Conservation (phyloP, 2,888 invertebrate genomes). For the Cheilosia variabilis region DNA sequence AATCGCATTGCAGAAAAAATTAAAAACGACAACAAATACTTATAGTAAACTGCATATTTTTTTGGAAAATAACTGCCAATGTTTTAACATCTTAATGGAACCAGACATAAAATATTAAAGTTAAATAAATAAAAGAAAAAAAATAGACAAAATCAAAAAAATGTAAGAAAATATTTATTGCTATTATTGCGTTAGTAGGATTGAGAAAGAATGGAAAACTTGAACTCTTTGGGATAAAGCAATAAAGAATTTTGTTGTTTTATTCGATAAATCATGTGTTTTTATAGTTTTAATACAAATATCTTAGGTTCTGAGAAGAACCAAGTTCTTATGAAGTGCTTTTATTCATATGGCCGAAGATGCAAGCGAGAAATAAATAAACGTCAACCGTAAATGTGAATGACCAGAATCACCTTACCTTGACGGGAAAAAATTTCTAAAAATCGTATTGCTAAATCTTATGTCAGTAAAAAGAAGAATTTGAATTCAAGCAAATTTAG, state of each 20-base stretch:
- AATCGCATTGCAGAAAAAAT: conserved; percentile 45
- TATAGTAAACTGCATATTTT: conserved; percentile 46
- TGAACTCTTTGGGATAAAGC: conserved; percentile 66
- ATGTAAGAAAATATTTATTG: conserved; percentile 65
- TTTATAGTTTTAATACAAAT: background rate
- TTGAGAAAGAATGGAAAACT: conserved; percentile 63
- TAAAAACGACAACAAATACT: conserved; percentile 32
- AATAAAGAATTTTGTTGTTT: conserved; percentile 74
- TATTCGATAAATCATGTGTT: conserved; percentile 59
- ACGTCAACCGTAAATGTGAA: too few relatives aligned
- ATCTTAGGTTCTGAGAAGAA: background rate
- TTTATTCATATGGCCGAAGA: too few relatives aligned
- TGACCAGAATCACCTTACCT: too few relatives aligned
- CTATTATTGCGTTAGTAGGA: conserved; percentile 66
- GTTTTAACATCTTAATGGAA: conserved; percentile 58
- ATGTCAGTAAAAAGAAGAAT: too few relatives aligned
- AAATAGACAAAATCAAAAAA: conserved; percentile 36
- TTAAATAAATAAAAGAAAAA: conserved; percentile 27
- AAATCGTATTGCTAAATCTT: too few relatives aligned
- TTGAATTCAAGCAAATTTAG: too few relatives aligned
- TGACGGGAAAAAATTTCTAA: too few relatives aligned
- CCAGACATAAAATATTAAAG: conserved; percentile 45
- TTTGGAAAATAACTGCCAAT: conserved; percentile 68
- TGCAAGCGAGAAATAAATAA: too few relatives aligned
- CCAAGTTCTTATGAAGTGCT: too few relatives aligned